These are phyloP conservation scores for Pampusana beccarii DNA, from an alignment of 2,113 vertebrate genomes.

Conservation along the genomic window DNA sequence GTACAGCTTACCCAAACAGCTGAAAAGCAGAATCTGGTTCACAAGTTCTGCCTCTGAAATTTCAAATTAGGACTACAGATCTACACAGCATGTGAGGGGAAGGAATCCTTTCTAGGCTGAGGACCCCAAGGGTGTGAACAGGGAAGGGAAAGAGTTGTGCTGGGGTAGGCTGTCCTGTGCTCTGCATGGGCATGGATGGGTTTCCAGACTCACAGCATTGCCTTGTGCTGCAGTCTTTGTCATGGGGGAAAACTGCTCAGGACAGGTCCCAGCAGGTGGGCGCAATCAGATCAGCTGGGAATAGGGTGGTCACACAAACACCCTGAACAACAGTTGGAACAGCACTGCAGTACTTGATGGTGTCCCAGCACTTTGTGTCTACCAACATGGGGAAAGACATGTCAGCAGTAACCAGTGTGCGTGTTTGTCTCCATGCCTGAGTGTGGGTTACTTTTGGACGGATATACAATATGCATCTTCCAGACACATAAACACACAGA, in stretches of 20 bases:
- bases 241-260: not conserved
- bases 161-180: fast-evolving
- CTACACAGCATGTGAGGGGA: not conserved
- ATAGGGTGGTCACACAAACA: not conserved
- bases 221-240: fast-evolving
- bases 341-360: not conserved
- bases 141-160: not conserved
- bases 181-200: not conserved
- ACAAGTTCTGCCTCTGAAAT: not conserved
- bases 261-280: fast-evolving
- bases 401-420: not conserved
- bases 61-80: not conserved
- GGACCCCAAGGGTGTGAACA: not conserved
- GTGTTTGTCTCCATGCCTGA: not conserved
- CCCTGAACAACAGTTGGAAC: not conserved
- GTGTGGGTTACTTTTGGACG: not conserved
- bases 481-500: not conserved
- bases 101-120: not conserved
- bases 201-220: not conserved
- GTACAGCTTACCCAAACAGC: not conserved
- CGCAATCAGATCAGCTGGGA: not conserved
- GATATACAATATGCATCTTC: not conserved
- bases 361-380: not conserved
- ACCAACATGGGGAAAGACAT: fast-evolving
- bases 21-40: fast-evolving